Evolutionary conservation across 1,140 invertebrate species (phyloP), one percentile per base, ranked within the genome.

Genomic region (Drosophila ironensis): DNA sequence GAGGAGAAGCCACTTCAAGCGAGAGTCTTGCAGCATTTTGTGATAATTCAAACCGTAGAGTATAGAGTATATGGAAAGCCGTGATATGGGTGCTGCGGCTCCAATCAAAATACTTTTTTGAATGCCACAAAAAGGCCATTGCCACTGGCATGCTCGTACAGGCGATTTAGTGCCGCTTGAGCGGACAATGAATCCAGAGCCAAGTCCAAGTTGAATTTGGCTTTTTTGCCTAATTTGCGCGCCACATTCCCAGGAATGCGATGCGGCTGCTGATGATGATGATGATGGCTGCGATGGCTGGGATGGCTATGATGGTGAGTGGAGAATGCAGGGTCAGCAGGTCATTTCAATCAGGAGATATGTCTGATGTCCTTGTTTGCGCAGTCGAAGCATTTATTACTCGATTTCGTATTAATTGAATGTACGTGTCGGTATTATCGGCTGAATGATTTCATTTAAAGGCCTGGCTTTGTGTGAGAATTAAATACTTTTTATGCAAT

Each of bases 111-210:
- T 22, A 37, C n/a, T 14, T 17, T 16, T 17, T 4, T 2, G 7
- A 37, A 37, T 16, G 14, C 5, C 33, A 16, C 12, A 37, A 37
- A 37, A 60, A 61, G 38, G 47, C 50, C 61, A 70, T 56, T 59
- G 72, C 42, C 60, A 53, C 40, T 69, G 35, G 60, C 67, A 42
- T 14, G 44, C 11, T 69, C 7, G 37, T 74, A 74, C 40, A 53
- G 56, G 69, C 72, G 42, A 73, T 71, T 84, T 78, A 74, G 74
- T 74, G 50, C 35, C 80, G 78, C 54, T 61, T 67, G 73, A 67
- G 51, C 56, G 78, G 38, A 68, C 56, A 84, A 78, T 73, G 41
- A 74, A 66, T 51, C 54, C 69, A 61, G 46, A 51, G 30, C 50
- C 37, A 46, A 75, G 61, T 57, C 53, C 24, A 56, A 44, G 50